Evolutionary conservation across 2,113 vertebrate species (phyloP).

Genomic region (Ramphastos sulfuratus): DNA sequence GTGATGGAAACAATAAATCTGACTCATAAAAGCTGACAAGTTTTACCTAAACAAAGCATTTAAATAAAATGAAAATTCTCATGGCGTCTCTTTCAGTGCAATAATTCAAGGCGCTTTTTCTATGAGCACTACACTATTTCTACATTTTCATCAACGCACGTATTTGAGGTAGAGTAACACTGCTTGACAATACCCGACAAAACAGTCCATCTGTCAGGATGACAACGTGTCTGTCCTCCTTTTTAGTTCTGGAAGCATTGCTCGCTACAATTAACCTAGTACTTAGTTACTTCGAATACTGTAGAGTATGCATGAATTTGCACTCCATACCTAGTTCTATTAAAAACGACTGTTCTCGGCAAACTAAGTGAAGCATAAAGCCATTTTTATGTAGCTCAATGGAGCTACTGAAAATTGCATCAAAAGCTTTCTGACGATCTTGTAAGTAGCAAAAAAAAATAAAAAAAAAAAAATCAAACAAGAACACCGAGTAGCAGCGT

Average conservation of each 20-base stretch:
- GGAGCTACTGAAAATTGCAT: background rate
- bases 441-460: background rate
- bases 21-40: background rate
- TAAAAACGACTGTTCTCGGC: background rate
- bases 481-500: background rate
- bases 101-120: background rate
- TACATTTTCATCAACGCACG: background rate
- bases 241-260: background rate
- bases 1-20: background rate
- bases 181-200: background rate
- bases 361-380: accelerated
- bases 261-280: background rate
- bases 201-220: background rate
- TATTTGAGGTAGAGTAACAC: background rate
- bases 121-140: accelerated
- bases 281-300: background rate
- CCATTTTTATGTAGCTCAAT: background rate
- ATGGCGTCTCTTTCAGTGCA: background rate
- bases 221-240: background rate
- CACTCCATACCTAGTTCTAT: background rate
- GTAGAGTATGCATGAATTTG: background rate
- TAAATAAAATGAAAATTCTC: background rate
- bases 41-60: background rate
- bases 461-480: background rate
- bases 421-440: background rate